Evolutionary conservation across 2,797 vertebrate species (phyloP), one percentile per base, ranked within the genome.

Genomic region (Chaetodon trifasciatus): DNA sequence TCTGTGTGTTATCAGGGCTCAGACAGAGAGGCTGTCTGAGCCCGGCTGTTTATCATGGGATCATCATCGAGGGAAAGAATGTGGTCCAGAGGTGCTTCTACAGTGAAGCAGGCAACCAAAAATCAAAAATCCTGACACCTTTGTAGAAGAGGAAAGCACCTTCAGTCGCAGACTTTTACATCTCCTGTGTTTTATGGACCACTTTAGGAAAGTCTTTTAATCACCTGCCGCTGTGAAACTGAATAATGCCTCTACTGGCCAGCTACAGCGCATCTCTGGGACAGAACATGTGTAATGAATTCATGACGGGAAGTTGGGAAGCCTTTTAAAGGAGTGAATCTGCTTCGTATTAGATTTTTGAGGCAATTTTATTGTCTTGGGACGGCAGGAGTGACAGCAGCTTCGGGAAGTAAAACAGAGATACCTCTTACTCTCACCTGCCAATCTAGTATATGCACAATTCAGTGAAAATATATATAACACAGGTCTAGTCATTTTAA

Each of bases 231-330:
- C 32, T 35, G 57, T 74, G 23, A 69, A 74, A 74, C 40, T 69
- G 40, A 62, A 55, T 47, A 68, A 62, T 47, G 16, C 47, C 16
- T 53, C n/a, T 21, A 17, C 8, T 52, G 37, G 46, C 46, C 35
- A n/a, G 28, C 15, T 40, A 24, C 35, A 49, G 8, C 19, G 35
- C 8, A 52, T 64, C 63, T 64, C 50, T 65, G n/a, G 9, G 56
- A 47, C 19, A 16, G n/a, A 53, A 50, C 28, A 23, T 50, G 7
- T 52, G 16, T 71, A 37, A 73, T 79, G 52, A 72, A 70, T 76
- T 42, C 42, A 61, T 58, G 52, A 70, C 60, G 44, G 19, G 13
- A 32, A 62, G 13, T 28, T 62, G 24, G 37, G 12, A 63, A 60
- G 57, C 44, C 3, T 64, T 63, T 44, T 73, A 46, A 61, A 53